Percentiles rank a stretch among this genome's conserved stretches.
Conservation (phyloP, 2,113 vertebrate genomes). For the Nansenia antarctica region DNA sequence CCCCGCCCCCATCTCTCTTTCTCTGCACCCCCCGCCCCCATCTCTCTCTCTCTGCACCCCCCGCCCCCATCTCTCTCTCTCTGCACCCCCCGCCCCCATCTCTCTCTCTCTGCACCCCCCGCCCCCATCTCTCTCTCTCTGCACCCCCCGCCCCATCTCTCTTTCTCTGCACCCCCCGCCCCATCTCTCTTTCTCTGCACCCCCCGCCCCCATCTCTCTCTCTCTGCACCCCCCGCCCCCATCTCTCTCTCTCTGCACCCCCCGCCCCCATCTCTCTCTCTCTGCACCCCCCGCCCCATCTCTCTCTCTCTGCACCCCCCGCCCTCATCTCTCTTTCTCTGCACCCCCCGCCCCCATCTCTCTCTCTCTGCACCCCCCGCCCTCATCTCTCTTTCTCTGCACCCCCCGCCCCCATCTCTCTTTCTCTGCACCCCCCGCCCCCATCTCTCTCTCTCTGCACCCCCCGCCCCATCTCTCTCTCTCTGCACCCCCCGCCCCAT, state of each 20-base stretch:
- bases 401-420: constrained; percentile 7
- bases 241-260: constrained; percentile 3
- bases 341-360: not conserved
- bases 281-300: no score
- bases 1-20: no score
- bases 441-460: no score
- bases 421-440: not conserved
- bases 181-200: constrained; percentile 8
- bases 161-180: not conserved
- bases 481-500: not conserved
- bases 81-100: no score
- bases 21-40: not conserved
- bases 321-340: constrained; percentile 14
- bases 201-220: not conserved
- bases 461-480: constrained; percentile 3
- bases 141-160: no score
- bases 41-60: constrained; percentile 1
- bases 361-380: no score
- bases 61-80: constrained; percentile 2
- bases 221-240: no score
- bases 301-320: not conserved
- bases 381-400: constrained; percentile 7
- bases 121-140: no score
- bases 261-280: not conserved
- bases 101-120: not conserved